Evolutionary conservation across 2,113 vertebrate species (phyloP), one percentile per base, ranked within the genome.

Genomic region (Ovibos moschatus): DNA sequence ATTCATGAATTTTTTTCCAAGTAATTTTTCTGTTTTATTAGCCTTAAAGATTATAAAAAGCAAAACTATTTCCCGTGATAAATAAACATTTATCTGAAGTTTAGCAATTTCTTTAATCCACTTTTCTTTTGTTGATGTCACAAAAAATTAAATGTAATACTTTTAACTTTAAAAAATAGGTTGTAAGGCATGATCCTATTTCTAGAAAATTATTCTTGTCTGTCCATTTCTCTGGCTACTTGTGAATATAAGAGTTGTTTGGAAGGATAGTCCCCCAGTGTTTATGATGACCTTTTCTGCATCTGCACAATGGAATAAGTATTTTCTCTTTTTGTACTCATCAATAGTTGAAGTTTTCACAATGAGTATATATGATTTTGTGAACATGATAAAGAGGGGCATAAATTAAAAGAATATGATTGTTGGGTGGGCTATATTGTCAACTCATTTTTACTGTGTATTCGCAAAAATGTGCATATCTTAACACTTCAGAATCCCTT

Each of bases 21-120:
- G 58, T 87, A 57, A 7, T 71, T 93, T 86, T 94, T 92, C n/a
- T 92, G 50, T 93, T 94, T 94, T 91, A 43, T 83, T 97, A 96
- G 64, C n/a, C 67, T 95, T 91, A n/a, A 17, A 64, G 21, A 27
- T 91, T 91, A 95, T 43, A 89, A 96, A 91, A 91, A 71, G 28
- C 60, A 88, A 74, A 95, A 93, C 43, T 50, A 97, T 27, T 86
- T 87, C 25, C 47, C 19, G 0, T 67, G 11, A 89, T 76, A 40
- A 96, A 74, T 83, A 89, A 90, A 86, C 36, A 91, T 60, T 94
- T 91, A 71, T 51, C 45, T 96, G 36, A 97, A 87, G 28, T 28
- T 94, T 64, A 93, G 33, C 33, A 82, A 11, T 71, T 94, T 83
- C 60, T 97, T 76, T 53, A 60, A 81, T 81, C 74, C 60, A 82